These are phyloP conservation scores for Smutsia gigantea DNA, from an alignment of 2,797 vertebrate genomes.

Conservation along the genomic window DNA sequence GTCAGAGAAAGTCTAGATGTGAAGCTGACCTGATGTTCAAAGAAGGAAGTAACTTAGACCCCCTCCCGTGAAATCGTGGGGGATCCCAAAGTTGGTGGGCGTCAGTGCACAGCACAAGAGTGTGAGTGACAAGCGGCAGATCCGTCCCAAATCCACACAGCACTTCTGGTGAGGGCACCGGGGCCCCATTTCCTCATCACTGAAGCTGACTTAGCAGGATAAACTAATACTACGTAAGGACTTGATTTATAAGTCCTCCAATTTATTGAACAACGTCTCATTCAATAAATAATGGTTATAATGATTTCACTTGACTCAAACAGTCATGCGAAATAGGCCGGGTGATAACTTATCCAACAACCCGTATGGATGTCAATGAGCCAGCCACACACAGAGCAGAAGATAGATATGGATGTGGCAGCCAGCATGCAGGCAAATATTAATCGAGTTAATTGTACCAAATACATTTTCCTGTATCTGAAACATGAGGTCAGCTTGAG, in stretches of 20 bases:
- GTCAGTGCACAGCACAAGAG: fast-evolving
- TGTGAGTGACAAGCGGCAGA: fast-evolving
- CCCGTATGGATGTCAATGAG: not conserved
- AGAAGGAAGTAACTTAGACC: fast-evolving
- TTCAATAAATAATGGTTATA: not conserved
- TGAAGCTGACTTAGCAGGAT: not conserved
- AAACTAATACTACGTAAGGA: too few relatives aligned
- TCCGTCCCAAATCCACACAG: fast-evolving
- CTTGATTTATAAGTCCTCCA: not conserved
- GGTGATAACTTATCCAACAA: not conserved
- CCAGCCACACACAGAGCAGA: not conserved
- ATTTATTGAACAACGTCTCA: not conserved
- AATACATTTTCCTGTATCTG: too few relatives aligned
- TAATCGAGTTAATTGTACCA: too few relatives aligned
- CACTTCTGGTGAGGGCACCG: fast-evolving
- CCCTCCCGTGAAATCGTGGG: fast-evolving
- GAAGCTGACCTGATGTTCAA: not conserved
- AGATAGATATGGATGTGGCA: fast-evolving
- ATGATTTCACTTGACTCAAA: not conserved
- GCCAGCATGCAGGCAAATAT: fast-evolving
- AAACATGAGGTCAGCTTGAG: not conserved
- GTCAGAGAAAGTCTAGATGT: not conserved
- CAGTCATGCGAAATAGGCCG: not conserved
- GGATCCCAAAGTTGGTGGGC: fast-evolving
- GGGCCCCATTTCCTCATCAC: not conserved